These are phyloP conservation scores for Yponomeuta evonymella DNA, from an alignment of 2,888 invertebrate genomes.

Conservation along the genomic window DNA sequence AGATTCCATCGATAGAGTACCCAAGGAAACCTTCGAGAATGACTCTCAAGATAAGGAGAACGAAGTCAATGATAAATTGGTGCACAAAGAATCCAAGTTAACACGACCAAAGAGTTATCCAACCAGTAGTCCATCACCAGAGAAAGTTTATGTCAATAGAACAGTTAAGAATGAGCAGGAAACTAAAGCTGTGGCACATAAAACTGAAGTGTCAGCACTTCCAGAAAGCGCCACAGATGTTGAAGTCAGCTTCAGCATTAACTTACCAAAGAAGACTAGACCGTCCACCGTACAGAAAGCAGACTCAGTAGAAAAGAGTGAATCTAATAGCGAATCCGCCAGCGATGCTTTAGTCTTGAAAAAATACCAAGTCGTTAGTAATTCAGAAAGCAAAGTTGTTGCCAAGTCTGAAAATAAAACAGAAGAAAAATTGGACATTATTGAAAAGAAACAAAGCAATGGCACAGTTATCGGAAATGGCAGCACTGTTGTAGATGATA, in stretches of 20 bases:
- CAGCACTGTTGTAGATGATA: conserved; percentile 34
- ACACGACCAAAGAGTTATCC: conserved; percentile 79
- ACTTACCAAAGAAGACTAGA: conserved; percentile 55
- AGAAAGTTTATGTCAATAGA: conserved; percentile 52
- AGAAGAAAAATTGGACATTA: conserved; percentile 26
- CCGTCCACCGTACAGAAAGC: conserved; percentile 31
- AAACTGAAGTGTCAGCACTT: conserved; percentile 22
- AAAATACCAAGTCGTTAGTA: conserved; percentile 53
- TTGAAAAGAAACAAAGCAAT: conserved; percentile 37
- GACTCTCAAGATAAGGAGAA: conserved; percentile 33
- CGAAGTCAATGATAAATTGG: conserved; percentile 36
- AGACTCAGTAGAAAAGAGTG: conserved; percentile 32
- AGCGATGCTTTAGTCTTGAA: conserved; percentile 38
- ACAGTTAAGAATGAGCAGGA: conserved; percentile 43
- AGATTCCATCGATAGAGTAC: conserved; percentile 46
- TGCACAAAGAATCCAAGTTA: conserved; percentile 58
- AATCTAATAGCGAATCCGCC: conserved; percentile 19
- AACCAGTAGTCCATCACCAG: conserved; percentile 61
- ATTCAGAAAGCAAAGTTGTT: conserved; percentile 14
- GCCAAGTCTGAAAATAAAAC: conserved; percentile 1
- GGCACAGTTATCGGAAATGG: conserved; percentile 40
- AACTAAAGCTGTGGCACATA: conserved; percentile 34
- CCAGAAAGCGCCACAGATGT: conserved; percentile 50
- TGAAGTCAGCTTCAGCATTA: conserved; percentile 68
- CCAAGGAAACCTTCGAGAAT: conserved; percentile 34